Evolutionary conservation across 2,797 vertebrate genomes (phyloP), one percentile per base, ranked within the genome.

Genomic region (Hypotaenidia okinawae): DNA sequence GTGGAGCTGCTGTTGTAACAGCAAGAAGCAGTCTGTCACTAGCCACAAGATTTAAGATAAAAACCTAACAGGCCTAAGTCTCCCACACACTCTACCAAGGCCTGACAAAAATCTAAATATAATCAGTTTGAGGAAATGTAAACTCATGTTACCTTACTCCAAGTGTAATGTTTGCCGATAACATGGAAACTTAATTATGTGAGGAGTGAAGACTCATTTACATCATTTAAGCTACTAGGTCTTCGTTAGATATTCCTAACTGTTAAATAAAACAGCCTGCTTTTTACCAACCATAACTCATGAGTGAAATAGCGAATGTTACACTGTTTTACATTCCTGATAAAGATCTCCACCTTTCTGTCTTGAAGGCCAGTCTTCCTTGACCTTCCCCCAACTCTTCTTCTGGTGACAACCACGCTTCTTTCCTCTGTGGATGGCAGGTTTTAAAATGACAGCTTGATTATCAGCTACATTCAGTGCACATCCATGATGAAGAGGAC

Each of bases 11-110:
- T 88, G 67, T 85, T 92, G 63, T 67, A 95, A 94, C 28, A 93
- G 37, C 77, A 90, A 95, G 59, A 90, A 69, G 49, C 43, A 79
- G 55, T 84, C 88, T 92, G 93, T 95, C 90, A 90, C 84, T 90
- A 96, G 92, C 92, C 96, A 93, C 80, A 76, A 95, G 94, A 97
- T 93, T 43, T n/a, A 76, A 97, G 96, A 97, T 97, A 95, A 93
- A 95, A 77, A 70, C 54, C 35, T 79, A 89, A 94, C 70, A 87
- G 55, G 74, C 10, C 45, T 54, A 89, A 70, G 86, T 94, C 93
- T 95, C 92, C 92, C 90, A 95, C 86, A 92, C 69, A 51, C 24
- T 59, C 41, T 87, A 73, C n/a, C 10, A 75, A 73, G 59, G 55
- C 37, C 70, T 66, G 80, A 93, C 77, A 95, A 87, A 93, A 94